Evolutionary conservation across 2,888 invertebrate species (phyloP).

Genomic region (Falcaria lacertinaria): DNA sequence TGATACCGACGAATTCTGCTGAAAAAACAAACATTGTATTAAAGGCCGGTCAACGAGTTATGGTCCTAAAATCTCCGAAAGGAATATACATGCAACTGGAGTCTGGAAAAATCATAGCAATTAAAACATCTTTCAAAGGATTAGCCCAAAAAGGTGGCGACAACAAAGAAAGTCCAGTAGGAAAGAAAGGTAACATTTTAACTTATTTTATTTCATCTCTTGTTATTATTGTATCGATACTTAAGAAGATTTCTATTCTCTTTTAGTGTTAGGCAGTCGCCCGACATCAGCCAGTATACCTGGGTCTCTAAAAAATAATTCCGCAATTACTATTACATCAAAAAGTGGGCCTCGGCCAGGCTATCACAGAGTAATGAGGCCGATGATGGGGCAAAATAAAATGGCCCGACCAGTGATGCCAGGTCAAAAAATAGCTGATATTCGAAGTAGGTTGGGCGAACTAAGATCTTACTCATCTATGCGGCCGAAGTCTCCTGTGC

Average conservation of each 20-base stretch:
- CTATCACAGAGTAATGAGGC: slow-evolving; percentile 59
- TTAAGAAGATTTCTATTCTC: slow-evolving; percentile 3
- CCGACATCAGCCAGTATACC: slow-evolving; percentile 61
- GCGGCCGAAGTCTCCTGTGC: slow-evolving; percentile 52
- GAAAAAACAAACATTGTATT: slow-evolving; percentile 94
- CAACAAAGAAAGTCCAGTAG: slow-evolving; percentile 57
- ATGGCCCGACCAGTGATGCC: slow-evolving; percentile 53
- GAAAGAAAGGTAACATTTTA: slow-evolving; percentile 59
- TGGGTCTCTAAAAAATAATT: slow-evolving; percentile 79
- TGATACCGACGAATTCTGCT: slow-evolving; percentile 94
- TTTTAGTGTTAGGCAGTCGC: slow-evolving; percentile 60
- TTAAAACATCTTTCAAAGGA: slow-evolving; percentile 87
- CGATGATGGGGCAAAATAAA: slow-evolving; percentile 55
- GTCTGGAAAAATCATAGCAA: slow-evolving; percentile 96
- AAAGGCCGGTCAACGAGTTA: slow-evolving; percentile 95
- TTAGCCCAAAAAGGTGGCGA: slow-evolving; percentile 74
- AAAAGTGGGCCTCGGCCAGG: slow-evolving; percentile 60
- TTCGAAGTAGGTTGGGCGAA: slow-evolving; percentile 58
- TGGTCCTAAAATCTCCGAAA: slow-evolving; percentile 96
- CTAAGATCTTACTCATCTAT: slow-evolving; percentile 50
- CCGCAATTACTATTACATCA: slow-evolving; percentile 80
- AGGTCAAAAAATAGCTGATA: slow-evolving; percentile 66
- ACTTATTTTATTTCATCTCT: neutral
- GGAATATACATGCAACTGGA: slow-evolving; percentile 97
- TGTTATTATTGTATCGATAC: neutral